A percentile compares a stretch with the other conserved stretches of the same genome.
phyloP scores from a whole-genome alignment of 2,113 vertebrate species.

The Semnornis frantzii region DNA sequence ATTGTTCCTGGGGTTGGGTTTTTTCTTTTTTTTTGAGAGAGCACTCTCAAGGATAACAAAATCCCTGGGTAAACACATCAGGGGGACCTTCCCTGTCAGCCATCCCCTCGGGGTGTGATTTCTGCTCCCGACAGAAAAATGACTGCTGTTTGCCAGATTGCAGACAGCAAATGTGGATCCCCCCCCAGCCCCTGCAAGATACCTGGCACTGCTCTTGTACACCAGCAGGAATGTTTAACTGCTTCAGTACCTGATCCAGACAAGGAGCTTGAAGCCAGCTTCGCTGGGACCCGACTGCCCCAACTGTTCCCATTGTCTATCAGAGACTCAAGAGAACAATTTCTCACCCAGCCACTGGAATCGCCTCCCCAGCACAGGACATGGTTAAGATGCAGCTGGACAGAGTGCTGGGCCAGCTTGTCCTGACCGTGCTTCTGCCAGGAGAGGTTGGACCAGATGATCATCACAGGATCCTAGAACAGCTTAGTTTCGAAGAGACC shows the following conservation, averaged over 20 bases:
- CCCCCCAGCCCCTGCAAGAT: background rate
- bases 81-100: slow-evolving; percentile 1
- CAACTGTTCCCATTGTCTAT: accelerated
- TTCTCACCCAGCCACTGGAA: too few relatives aligned
- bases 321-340: accelerated
- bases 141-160: slow-evolving; percentile 32
- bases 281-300: background rate
- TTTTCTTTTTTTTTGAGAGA: background rate
- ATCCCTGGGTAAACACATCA: slow-evolving; percentile 29
- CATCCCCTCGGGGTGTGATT: background rate
- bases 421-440: too few relatives aligned
- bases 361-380: too few relatives aligned
- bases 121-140: background rate
- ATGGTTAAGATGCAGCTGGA: too few relatives aligned
- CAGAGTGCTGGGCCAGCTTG: too few relatives aligned
- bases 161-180: slow-evolving; percentile 21
- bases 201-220: background rate
- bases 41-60: background rate
- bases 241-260: background rate
- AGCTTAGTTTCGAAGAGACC: too few relatives aligned
- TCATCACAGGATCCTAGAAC: too few relatives aligned
- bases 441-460: too few relatives aligned
- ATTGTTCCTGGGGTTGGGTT: slow-evolving; percentile 6
- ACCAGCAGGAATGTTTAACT: slow-evolving; percentile 17
- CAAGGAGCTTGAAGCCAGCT: background rate